Evolutionary conservation across 2,797 vertebrate genomes (phyloP).

Genomic region (Bovichtus variegatus): DNA sequence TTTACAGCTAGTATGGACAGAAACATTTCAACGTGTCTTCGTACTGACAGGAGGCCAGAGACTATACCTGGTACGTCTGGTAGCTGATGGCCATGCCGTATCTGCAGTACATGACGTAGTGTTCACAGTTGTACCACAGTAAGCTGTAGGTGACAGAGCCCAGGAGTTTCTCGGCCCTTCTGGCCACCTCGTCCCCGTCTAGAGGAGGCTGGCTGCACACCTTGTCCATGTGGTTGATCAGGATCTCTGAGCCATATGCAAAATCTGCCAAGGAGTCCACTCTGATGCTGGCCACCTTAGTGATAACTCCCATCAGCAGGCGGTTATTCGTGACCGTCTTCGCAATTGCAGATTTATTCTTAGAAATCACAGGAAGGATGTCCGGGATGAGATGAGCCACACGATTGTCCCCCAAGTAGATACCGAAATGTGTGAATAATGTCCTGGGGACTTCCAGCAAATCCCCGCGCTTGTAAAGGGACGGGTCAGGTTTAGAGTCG

Average conservation of each 20-base stretch:
- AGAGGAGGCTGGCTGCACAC: constrained; percentile 87
- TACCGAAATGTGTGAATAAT: constrained; percentile 97
- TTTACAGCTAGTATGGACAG: background rate
- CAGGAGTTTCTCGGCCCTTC: constrained; percentile 90
- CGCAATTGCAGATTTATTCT: constrained; percentile 81
- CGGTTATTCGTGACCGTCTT: constrained; percentile 94
- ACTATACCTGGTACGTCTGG: constrained; percentile 94
- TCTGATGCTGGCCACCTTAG: constrained; percentile 90
- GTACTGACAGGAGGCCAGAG: background rate
- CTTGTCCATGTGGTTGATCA: constrained; percentile 92
- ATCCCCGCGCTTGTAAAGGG: constrained; percentile 90
- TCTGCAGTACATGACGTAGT: constrained; percentile 97
- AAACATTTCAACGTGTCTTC: background rate
- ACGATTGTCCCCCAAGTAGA: constrained; percentile 93
- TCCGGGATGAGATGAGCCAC: constrained; percentile 98
- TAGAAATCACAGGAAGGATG: constrained; percentile 89
- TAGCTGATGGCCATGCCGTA: constrained; percentile 93
- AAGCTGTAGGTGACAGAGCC: constrained; percentile 92
- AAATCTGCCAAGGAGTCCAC: constrained; percentile 95
- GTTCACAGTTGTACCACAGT: constrained; percentile 99
- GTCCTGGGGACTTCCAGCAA: constrained; percentile 94
- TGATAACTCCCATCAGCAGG: constrained; percentile 91
- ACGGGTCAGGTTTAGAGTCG: constrained; percentile 79
- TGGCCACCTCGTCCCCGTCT: constrained; percentile 89
- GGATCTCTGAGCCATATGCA: constrained; percentile 91